Percentiles rank a stretch among this genome's conserved stretches.
Evolutionary conservation across 2,888 invertebrate species (phyloP).

Genomic region (Calliopum simillimum): DNA sequence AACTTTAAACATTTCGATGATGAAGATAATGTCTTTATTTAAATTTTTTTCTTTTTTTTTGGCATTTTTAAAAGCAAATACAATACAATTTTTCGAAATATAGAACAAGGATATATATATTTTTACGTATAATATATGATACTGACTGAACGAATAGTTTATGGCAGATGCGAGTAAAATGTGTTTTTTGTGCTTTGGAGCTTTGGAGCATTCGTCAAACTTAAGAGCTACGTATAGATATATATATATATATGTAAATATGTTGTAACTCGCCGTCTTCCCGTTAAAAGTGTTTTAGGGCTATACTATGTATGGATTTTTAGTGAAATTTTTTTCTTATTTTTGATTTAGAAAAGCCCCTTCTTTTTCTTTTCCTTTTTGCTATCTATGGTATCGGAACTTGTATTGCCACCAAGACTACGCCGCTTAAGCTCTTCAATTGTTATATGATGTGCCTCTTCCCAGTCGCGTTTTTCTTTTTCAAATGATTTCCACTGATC

Average conservation of each 20-base stretch:
- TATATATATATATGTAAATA: slow-evolving; percentile 47
- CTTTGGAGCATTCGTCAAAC: background rate
- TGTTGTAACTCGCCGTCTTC: background rate
- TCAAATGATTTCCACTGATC: slow-evolving; percentile 88
- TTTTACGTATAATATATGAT: slow-evolving; percentile 17
- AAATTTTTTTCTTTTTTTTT: slow-evolving; percentile 1
- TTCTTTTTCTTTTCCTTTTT: slow-evolving; percentile 65
- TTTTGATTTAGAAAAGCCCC: slow-evolving; percentile 63
- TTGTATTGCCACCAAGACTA: slow-evolving; percentile 89
- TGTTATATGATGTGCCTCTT: slow-evolving; percentile 88
- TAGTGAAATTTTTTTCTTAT: background rate
- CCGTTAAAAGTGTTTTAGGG: no score
- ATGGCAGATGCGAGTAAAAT: slow-evolving; percentile 34
- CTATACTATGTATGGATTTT: no score
- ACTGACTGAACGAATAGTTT: slow-evolving; percentile 22
- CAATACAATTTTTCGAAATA: slow-evolving; percentile 15
- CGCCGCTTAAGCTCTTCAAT: slow-evolving; percentile 89
- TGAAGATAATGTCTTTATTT: slow-evolving; percentile 26
- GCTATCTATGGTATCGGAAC: slow-evolving; percentile 60
- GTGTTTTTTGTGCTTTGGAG: slow-evolving; percentile 28
- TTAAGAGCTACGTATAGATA: slow-evolving; percentile 39
- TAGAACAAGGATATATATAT: slow-evolving; percentile 30
- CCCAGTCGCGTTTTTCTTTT: slow-evolving; percentile 89
- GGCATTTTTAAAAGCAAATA: slow-evolving; percentile 34
- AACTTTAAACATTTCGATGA: slow-evolving; percentile 3